phyloP scores from a whole-genome alignment of 2,888 invertebrate genomes.

The Pachycephus smyrnensis region DNA sequence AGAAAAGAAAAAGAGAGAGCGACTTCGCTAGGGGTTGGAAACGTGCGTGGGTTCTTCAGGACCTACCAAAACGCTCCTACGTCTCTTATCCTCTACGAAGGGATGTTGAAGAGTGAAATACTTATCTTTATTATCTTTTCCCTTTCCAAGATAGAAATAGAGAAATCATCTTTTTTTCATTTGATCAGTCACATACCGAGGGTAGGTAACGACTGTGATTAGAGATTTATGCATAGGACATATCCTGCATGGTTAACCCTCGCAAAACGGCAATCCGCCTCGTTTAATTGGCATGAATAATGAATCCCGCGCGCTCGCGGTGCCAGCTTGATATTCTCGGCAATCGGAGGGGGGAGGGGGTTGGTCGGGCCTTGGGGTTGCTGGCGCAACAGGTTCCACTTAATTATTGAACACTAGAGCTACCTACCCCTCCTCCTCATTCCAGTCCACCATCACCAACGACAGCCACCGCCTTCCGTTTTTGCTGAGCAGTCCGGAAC shows the following conservation, averaged over 20 bases:
- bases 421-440: neutral
- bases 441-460: neutral
- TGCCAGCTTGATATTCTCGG: neutral
- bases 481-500: neutral
- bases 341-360: constrained; percentile 26
- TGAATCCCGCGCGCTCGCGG: constrained; percentile 37
- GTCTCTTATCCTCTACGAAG: neutral
- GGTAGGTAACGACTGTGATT: neutral
- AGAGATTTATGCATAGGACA: neutral
- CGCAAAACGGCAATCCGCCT: constrained; percentile 1
- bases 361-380: constrained; percentile 41
- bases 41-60: constrained; percentile 6
- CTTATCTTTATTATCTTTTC: neutral
- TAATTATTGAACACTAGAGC: constrained; percentile 65
- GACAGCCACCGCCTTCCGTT: neutral
- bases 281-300: constrained; percentile 59
- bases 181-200: neutral
- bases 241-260: constrained; percentile 10
- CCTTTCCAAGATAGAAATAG: neutral
- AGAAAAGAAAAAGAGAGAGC: neutral
- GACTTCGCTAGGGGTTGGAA: neutral
- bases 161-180: neutral
- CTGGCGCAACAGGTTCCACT: constrained; percentile 65
- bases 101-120: neutral
- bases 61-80: neutral